A percentile compares a stretch with the other conserved stretches of the same genome.
These are phyloP conservation scores for Hofmannophila pseudospretella DNA, from an alignment of 2,888 invertebrate species.

Conservation along the genomic window DNA sequence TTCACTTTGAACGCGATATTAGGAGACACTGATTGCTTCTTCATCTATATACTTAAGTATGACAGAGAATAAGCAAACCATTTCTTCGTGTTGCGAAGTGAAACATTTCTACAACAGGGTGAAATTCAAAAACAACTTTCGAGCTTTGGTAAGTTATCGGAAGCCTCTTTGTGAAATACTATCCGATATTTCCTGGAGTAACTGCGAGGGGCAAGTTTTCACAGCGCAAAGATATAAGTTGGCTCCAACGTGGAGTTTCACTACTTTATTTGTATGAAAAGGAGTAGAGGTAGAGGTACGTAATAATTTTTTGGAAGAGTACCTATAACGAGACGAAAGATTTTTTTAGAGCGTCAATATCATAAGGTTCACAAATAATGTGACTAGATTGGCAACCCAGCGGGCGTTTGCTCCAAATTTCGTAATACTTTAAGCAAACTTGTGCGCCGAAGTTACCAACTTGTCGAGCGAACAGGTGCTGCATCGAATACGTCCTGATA, in stretches of 20 bases:
- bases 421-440: constrained; percentile 71
- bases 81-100: constrained; percentile 2
- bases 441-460: constrained; percentile 53
- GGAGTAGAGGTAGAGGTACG: too few relatives aligned
- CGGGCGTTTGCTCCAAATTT: constrained; percentile 56
- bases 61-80: too few relatives aligned
- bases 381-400: constrained; percentile 41
- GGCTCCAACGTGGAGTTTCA: constrained; percentile 20
- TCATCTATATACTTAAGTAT: too few relatives aligned
- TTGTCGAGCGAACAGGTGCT: constrained; percentile 57
- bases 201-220: constrained; percentile 34
- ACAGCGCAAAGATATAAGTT: constrained; percentile 27
- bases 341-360: constrained; percentile 43
- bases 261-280: constrained; percentile 38
- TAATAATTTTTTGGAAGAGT: constrained; percentile 36
- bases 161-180: constrained; percentile 46
- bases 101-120: constrained; percentile 17
- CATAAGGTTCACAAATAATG: constrained; percentile 60
- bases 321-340: constrained; percentile 48
- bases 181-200: constrained; percentile 48
- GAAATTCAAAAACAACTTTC: constrained; percentile 44
- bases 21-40: too few relatives aligned
- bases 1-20: too few relatives aligned
- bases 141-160: constrained; percentile 41
- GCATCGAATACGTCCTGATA: constrained; percentile 57